Evolutionary conservation across 2,888 invertebrate genomes (phyloP).

Genomic region (Sarcophaga rosellei): DNA sequence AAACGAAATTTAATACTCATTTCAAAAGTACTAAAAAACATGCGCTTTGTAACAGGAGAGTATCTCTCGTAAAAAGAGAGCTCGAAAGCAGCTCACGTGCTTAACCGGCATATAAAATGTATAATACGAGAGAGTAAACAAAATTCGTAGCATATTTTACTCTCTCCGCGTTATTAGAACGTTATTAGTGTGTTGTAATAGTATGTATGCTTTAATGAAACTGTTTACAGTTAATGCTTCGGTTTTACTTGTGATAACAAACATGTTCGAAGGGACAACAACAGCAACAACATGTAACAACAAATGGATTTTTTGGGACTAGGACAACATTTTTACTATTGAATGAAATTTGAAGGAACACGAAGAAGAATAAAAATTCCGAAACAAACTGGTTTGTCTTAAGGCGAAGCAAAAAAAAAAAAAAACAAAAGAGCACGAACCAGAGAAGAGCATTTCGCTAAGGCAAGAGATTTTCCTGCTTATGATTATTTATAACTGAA

Average conservation of each 20-base stretch:
- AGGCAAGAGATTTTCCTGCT: too few relatives aligned
- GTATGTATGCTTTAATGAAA: background rate
- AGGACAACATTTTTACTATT: constrained; percentile 78
- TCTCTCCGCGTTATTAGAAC: constrained; percentile 51
- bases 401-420: too few relatives aligned
- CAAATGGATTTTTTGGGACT: constrained; percentile 71
- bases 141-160: background rate
- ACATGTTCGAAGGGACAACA: background rate
- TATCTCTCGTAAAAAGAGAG: background rate
- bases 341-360: constrained; percentile 68
- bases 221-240: constrained; percentile 19
- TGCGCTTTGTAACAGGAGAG: constrained; percentile 33
- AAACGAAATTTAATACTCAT: constrained; percentile 30
- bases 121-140: background rate
- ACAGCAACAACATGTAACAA: background rate
- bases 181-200: constrained; percentile 25
- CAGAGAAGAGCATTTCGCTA: too few relatives aligned
- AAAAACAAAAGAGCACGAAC: too few relatives aligned
- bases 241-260: background rate
- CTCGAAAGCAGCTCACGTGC: constrained; percentile 50
- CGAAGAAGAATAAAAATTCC: too few relatives aligned
- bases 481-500: too few relatives aligned
- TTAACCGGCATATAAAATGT: constrained; percentile 38
- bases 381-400: too few relatives aligned
- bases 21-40: constrained; percentile 51